These are phyloP conservation scores for Aeoliscus strigatus DNA, from an alignment of 2,797 vertebrate species.

Conservation along the genomic window DNA sequence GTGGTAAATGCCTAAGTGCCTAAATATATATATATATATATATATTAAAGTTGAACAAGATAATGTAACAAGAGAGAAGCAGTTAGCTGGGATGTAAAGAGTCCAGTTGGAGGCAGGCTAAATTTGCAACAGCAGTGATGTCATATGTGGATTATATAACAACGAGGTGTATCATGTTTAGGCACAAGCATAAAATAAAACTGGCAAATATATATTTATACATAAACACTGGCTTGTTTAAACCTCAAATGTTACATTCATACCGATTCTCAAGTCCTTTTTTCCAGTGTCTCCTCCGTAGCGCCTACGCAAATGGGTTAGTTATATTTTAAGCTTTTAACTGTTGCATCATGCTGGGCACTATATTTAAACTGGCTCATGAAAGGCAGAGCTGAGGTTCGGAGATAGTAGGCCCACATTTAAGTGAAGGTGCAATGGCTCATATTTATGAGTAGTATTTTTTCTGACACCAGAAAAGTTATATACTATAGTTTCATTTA, in stretches of 20 bases:
- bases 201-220: too few species aligned
- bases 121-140: constrained; percentile 22
- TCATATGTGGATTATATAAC: constrained; percentile 22
- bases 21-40: background rate
- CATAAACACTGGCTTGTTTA: constrained; percentile 7
- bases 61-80: background rate
- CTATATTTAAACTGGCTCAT: constrained; percentile 65
- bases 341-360: constrained; percentile 69
- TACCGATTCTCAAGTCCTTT: constrained; percentile 27
- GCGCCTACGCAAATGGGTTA: constrained; percentile 36
- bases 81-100: constrained; percentile 12
- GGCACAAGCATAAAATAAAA: background rate
- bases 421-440: constrained; percentile 39
- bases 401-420: constrained; percentile 54
- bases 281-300: constrained; percentile 26
- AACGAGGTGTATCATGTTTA: constrained; percentile 14
- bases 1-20: constrained; percentile 5
- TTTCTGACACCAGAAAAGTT: constrained; percentile 17
- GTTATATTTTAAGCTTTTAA: constrained; percentile 65
- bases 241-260: constrained; percentile 14
- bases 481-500: constrained; percentile 5
- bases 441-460: constrained; percentile 3
- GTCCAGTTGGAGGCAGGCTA: constrained; percentile 18
- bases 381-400: constrained; percentile 42
- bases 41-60: background rate